Evolutionary conservation across 2,888 invertebrate species (phyloP), one percentile per base, ranked within the genome.

Genomic region (Heliconius aoede): DNA sequence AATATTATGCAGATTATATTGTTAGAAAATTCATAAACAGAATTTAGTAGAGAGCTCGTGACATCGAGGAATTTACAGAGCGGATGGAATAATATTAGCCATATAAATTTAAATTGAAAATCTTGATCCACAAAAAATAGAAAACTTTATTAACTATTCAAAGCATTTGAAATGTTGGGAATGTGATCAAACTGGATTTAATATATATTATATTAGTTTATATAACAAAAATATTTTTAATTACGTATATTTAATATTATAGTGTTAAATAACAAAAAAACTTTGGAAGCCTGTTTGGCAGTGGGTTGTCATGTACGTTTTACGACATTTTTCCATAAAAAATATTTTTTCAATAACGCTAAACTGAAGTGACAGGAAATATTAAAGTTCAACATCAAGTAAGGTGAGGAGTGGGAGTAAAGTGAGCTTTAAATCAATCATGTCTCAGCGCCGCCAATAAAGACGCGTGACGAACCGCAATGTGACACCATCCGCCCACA

Each of bases 391-490:
- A 75, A 64, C 36, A 58, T n/a, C 28, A 28, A 36, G 15, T 58
- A 18, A 46, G 46, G 46, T 46, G 18, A 36, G 36, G 36, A 36
- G n/a, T n/a, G n/a, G 60, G 69, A 68, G 76, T n/a, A n/a, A n/a
- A n/a, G 69, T 76, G 36, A 58, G 60, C 21, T 55, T 65, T 73
- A 64, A 73, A 78, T 78, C 76, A 71, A 72, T 46, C 55, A 62
- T 46, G 72, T 60, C 55, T 30, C 15, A 1, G 11, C n/a, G 9
- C 51, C 72, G 24, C 65, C 76, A 76, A 79, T 79, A 79, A 77
- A 73, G 60, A 61, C 24, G 73, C 65, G 58, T 77, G 77, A 77
- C 73, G 73, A 61, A 77, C 71, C 30, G 72, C 77, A 76, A 73
- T 60, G 21, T 61, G 69, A 62, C 74, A 40, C 40, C 60, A 26